Conservation (phyloP, 1,140 invertebrate genomes). For the Ceratina australensis region DNA sequence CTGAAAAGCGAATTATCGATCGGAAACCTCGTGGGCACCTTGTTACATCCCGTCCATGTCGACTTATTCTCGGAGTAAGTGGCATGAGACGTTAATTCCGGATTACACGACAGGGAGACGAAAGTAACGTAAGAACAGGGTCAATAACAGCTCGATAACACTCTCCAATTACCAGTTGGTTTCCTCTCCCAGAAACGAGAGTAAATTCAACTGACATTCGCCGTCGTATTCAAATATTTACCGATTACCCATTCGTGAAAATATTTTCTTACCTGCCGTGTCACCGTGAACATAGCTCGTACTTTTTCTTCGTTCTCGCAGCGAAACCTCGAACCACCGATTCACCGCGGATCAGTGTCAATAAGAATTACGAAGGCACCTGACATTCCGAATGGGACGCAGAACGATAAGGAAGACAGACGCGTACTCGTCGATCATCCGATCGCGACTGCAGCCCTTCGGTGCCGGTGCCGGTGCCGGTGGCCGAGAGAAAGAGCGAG, state of each 20-base stretch:
- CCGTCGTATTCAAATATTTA: no score
- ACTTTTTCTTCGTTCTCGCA: not conserved
- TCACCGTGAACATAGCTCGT: slow-evolving; percentile 42
- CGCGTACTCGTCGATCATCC: slow-evolving; percentile 51
- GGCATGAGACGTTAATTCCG: no score
- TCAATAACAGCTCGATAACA: slow-evolving; percentile 13
- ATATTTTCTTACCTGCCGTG: slow-evolving; percentile 39
- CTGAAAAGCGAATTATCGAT: slow-evolving; percentile 27
- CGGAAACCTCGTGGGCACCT: not conserved
- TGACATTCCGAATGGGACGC: slow-evolving; percentile 25
- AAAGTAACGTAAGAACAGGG: not conserved
- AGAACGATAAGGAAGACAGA: slow-evolving; percentile 17
- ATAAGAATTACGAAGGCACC: slow-evolving; percentile 10
- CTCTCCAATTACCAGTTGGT: not conserved
- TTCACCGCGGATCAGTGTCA: slow-evolving; percentile 7
- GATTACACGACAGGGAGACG: not conserved
- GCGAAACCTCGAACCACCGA: not conserved
- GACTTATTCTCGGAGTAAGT: not conserved
- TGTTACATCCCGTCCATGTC: not conserved
- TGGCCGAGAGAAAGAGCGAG: slow-evolving; percentile 7
- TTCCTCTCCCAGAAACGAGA: not conserved
- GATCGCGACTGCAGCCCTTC: slow-evolving; percentile 62
- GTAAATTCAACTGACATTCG: slow-evolving; percentile 5
- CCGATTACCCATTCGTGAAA: no score
- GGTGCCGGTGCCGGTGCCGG: slow-evolving; percentile 46